Percentiles rank a stretch among this genome's conserved stretches.
Evolutionary conservation across 1,140 invertebrate genomes (phyloP).

Genomic region (Pseudoatta argentina): DNA sequence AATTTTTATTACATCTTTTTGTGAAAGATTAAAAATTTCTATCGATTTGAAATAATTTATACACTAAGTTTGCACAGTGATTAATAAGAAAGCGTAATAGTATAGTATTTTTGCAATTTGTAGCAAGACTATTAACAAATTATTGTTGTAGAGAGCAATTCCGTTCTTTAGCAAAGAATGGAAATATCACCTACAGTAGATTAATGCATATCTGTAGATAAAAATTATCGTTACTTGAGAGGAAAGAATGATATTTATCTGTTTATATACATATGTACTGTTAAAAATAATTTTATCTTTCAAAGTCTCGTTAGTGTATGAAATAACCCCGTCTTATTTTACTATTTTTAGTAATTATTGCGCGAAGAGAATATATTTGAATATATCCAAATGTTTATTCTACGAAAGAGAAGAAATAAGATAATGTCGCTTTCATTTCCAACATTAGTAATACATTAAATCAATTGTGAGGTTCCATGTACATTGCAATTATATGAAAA

Average conservation of each 20-base stretch:
- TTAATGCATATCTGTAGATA: constrained; percentile 44
- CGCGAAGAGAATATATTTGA: not conserved
- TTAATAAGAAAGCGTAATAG: constrained; percentile 8
- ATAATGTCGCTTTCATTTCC: constrained; percentile 20
- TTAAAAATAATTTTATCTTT: constrained; percentile 30
- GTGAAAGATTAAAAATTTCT: not conserved
- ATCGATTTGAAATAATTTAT: not conserved
- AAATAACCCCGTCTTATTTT: too few relatives aligned
- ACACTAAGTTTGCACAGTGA: not conserved
- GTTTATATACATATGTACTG: not conserved
- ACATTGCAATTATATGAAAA: constrained; percentile 69
- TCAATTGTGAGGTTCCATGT: constrained; percentile 2
- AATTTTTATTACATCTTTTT: not conserved
- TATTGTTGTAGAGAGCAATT: not conserved
- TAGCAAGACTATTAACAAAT: constrained; percentile 17
- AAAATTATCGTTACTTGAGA: constrained; percentile 26
- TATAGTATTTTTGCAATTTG: not conserved
- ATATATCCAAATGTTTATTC: not conserved
- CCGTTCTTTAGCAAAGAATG: not conserved
- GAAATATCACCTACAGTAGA: not conserved
- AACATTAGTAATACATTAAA: not conserved
- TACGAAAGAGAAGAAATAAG: not conserved
- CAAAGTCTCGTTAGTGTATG: not conserved
- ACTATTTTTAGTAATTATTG: not conserved
- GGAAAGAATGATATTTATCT: constrained; percentile 3